These are phyloP conservation scores for Calliphora vicina DNA, from an alignment of 1,140 invertebrate genomes.

Conservation along the genomic window DNA sequence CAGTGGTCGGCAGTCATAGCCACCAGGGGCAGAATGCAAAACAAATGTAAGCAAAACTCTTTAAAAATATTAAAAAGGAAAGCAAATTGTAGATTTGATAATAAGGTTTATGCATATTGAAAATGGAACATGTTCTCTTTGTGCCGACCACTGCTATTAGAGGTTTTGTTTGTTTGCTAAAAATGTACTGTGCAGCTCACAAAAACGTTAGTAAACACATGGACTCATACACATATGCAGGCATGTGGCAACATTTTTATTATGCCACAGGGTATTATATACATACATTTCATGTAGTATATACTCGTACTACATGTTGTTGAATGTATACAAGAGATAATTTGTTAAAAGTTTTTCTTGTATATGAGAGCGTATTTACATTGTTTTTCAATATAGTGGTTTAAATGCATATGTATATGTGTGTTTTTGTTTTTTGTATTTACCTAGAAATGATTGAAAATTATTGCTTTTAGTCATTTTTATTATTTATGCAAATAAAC, in stretches of 20 bases:
- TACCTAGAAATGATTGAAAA: neutral
- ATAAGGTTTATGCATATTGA: no score
- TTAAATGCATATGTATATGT: neutral
- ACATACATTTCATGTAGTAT: neutral
- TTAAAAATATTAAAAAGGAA: no score
- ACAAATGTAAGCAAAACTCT: no score
- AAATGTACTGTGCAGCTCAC: neutral
- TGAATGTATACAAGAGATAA: neutral
- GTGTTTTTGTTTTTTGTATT: neutral
- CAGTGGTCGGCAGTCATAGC: no score
- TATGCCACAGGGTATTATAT: neutral
- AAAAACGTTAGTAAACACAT: no score
- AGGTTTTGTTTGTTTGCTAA: slow-evolving; percentile 4
- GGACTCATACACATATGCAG: neutral
- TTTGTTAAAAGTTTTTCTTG: neutral
- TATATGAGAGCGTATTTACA: neutral
- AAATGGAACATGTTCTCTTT: no score
- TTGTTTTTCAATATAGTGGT: no score
- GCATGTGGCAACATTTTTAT: neutral
- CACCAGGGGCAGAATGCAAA: no score
- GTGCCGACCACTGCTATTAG: neutral
- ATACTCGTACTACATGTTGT: neutral
- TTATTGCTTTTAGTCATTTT: neutral
- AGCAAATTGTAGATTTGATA: no score
- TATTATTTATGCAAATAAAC: neutral